Evolutionary conservation across 2,797 vertebrate species (phyloP), one percentile per base, ranked within the genome.

Genomic region (Petrocephalus sullivani): DNA sequence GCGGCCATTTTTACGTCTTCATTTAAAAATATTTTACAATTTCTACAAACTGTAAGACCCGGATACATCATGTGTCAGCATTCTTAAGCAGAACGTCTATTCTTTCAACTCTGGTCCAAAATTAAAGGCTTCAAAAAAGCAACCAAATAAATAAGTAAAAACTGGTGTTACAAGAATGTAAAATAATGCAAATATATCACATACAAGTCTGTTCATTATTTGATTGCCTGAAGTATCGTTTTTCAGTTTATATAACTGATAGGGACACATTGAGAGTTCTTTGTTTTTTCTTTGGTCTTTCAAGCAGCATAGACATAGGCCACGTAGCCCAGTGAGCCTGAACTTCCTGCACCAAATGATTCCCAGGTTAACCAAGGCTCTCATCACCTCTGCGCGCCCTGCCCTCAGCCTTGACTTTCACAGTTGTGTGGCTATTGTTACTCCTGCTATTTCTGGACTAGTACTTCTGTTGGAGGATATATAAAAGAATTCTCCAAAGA

Each of bases 361-460:
- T 78, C 37, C 71, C 71, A 78, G 33, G 71, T 78, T 46, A 78
- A 78, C 71, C 41, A n/a, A 2, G 71, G 37, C 41, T 78, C 14
- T 78, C 71, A n/a, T 12, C 37, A 78, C 71, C 71, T 78, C 71
- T 46, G 71, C 37, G 0, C 5, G 71, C 71, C 19, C 28, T n/a
- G 23, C 81, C 71, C 19, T 14, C 49, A 57, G 28, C 37, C 54
- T 88, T 81, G 28, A 64, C 67, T 75, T 71, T 75, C 58, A 28
- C 67, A 78, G 49, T 54, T 23, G 49, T 78, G 64, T 37, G 16
- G 64, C 64, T 78, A 78, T 78, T 78, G 71, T 78, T 78, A 78
- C 71, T 78, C 71, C 37, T n/a, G 53, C 54, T 86, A 58, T 86
- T 53, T 57, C 85, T 86, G 85, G 57, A 86, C 9, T 60, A 41